Evolutionary conservation across 1,140 invertebrate species (phyloP).

Genomic region (Elysia chlorotica): DNA sequence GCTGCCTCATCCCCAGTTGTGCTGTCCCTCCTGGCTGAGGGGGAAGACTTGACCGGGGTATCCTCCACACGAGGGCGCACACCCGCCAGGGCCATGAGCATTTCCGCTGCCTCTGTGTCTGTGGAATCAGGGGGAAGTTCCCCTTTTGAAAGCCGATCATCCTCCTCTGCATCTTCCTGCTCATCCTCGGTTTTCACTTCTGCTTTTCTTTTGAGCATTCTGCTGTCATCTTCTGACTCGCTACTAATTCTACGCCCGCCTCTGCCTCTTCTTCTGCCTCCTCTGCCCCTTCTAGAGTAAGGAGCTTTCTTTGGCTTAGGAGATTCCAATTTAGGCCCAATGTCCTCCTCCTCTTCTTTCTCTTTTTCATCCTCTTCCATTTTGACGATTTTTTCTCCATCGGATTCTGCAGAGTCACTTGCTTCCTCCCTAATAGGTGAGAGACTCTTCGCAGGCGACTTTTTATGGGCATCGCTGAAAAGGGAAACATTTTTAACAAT

Average conservation of each 20-base stretch:
- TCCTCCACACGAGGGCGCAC: neutral
- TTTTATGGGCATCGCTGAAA: too few species aligned
- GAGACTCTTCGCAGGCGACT: slow-evolving; percentile 10
- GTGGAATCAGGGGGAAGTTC: neutral
- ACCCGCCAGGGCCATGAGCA: slow-evolving; percentile 15
- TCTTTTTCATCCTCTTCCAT: slow-evolving; percentile 14
- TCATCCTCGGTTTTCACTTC: slow-evolving; percentile 15
- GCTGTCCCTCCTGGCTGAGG: neutral
- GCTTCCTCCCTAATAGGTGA: slow-evolving; percentile 27
- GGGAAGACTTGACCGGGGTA: neutral
- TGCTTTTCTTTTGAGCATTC: neutral
- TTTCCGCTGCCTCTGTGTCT: slow-evolving; percentile 17
- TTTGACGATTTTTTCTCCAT: slow-evolving; percentile 20
- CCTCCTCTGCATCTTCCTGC: too few species aligned
- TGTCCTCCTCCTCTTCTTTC: slow-evolving; percentile 30
- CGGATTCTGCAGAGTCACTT: neutral
- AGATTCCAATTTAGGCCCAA: slow-evolving; percentile 20
- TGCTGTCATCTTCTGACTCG: slow-evolving; percentile 12
- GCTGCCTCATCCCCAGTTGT: neutral
- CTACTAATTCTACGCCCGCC: slow-evolving; percentile 7
- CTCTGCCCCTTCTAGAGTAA: neutral
- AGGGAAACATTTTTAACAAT: too few species aligned
- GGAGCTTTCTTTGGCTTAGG: neutral
- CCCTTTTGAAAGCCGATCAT: too few species aligned
- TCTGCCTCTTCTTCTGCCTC: slow-evolving; percentile 6